Evolutionary conservation across 2,888 invertebrate species (phyloP), one percentile per base, ranked within the genome.

Genomic region (Plutella xylostella): DNA sequence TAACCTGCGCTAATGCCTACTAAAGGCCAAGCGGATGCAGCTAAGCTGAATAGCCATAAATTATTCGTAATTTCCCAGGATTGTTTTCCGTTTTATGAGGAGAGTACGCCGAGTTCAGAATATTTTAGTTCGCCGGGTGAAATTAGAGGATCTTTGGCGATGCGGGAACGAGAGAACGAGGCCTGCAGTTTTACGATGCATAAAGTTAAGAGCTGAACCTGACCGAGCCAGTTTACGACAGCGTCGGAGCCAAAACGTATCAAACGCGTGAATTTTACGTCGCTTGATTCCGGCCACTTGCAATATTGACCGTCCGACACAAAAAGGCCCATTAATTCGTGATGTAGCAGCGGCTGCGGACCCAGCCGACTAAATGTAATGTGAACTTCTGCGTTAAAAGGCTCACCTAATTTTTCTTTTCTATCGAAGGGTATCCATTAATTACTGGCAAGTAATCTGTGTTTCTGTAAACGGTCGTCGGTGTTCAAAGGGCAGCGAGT

Each of bases 401-500:
- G 15, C 7, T 11, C 22, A 25, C 14, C n/a, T 25, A 39, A 39
- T 22, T 14, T n/a, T 17, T 22, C 39, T 39, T 39, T 25, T 11
- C 12, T 7, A 9, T 25, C 22, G 39, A 39, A 17, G 17, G 2
- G 5, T 15, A 42, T 31, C 31, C 42, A 30, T 42, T 42, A 31
- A 30, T 42, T 31, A 31, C 31, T 31, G 19, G 19, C 31, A 19
- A 42, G 42, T 42, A 31, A 19, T 30, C 42, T 17, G 65, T 65
- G 62, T 57, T 57, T 57, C 65, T 63, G 60, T 56, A 61, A 67
- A 65, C 64, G 61, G 61, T 59, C 61, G 60, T 55, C 61, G 61
- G 60, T 60, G 63, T 64, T 75, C 72, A 77, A 74, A 78, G 72
- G 71, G 67, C 59, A 61, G 47, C 66, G 66, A 65, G 68, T 65